These are phyloP conservation scores for Lumbricus terrestris DNA, from an alignment of 2,888 invertebrate genomes.

Conservation along the genomic window DNA sequence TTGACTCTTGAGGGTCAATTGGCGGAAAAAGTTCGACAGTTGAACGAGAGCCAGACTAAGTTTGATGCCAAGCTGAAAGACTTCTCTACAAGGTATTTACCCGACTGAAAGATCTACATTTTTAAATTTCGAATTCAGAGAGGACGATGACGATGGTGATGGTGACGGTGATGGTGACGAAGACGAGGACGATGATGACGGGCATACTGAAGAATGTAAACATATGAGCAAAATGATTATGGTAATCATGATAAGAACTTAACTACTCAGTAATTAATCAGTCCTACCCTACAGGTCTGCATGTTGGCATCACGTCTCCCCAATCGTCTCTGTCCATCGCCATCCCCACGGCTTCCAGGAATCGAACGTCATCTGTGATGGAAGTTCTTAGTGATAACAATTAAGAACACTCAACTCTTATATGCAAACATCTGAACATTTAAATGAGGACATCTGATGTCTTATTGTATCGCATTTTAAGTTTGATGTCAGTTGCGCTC, in stretches of 20 bases:
- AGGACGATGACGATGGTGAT: background rate
- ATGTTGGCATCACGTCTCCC: too few species aligned
- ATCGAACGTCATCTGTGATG: too few species aligned
- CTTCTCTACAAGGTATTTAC: background rate
- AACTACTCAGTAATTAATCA: too few species aligned
- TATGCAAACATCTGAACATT: too few species aligned
- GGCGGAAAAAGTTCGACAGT: constrained; percentile 52
- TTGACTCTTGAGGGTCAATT: constrained; percentile 52
- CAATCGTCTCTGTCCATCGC: too few species aligned
- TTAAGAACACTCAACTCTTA: too few species aligned
- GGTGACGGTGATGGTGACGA: too few species aligned
- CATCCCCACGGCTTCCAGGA: too few species aligned
- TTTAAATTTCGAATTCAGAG: background rate
- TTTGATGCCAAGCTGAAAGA: constrained; percentile 47
- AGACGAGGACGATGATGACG: background rate
- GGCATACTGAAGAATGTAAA: background rate
- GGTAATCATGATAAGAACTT: background rate
- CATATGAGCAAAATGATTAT: background rate
- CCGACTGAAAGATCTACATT: background rate
- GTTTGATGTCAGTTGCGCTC: background rate
- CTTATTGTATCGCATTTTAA: background rate
- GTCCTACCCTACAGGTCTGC: too few species aligned
- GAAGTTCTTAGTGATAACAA: too few species aligned
- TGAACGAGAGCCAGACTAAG: constrained; percentile 56
- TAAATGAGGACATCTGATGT: background rate